Evolutionary conservation across 1,140 invertebrate genomes (phyloP), one percentile per base, ranked within the genome.

Genomic region (Trichogramma pretiosum): DNA sequence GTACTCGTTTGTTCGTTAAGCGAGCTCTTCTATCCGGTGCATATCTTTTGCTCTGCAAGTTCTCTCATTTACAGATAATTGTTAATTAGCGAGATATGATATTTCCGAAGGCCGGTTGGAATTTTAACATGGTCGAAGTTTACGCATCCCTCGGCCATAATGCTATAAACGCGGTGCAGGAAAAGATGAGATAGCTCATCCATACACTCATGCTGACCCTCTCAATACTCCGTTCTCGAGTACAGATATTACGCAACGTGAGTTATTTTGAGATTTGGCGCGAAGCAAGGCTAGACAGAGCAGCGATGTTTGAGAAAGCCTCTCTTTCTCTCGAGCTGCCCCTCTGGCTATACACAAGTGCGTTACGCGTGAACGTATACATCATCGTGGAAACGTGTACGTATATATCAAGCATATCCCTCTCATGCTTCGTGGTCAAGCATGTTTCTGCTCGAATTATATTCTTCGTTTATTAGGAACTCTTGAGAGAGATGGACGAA

Each of bases 61-160:
- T n/a, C 39, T 40, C 38, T 17, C 28, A 19, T 22, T 21, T 23
- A 10, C 48, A 22, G 35, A 38, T 46, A 51, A 51, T 51, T 51
- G 49, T 51, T 51, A 51, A 51, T 51, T 51, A 51, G 49, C 23
- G 49, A 41, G 49, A 51, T n/a, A n/a, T 51, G 49, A 51, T 51
- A 51, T 51, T 51, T 51, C 49, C 49, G 43, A 51, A 51, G 37
- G 49, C 43, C 43, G 43, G 49, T 41, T 46, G 49, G 49, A 51
- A 51, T 51, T 42, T n/a, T n/a, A n/a, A n/a, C n/a, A n/a, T n/a
- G n/a, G n/a, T n/a, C n/a, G n/a, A n/a, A n/a, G n/a, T n/a, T n/a
- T n/a, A n/a, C n/a, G n/a, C n/a, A n/a, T n/a, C n/a, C n/a, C n/a
- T n/a, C n/a, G n/a, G n/a, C n/a, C n/a, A n/a, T n/a, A n/a, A n/a